Evolutionary conservation across 2,113 vertebrate genomes (phyloP), one percentile per base, ranked within the genome.

Genomic region (Cynocephalus volans): DNA sequence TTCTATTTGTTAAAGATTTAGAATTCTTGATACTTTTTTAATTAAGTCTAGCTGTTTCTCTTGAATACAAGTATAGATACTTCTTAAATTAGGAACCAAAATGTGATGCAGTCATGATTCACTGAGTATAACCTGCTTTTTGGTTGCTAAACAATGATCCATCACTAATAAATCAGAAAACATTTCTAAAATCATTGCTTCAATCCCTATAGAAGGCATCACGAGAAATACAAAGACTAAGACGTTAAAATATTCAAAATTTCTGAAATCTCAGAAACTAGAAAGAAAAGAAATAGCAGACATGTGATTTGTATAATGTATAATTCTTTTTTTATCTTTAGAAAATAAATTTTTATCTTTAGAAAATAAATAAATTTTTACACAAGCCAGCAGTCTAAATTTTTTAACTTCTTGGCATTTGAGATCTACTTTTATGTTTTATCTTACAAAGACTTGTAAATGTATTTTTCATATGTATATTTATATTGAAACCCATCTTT

Each of bases 271-370:
- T n/a, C 15, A 87, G n/a, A 70, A 81, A 79, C 4, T 54, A 31
- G 48, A 75, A 87, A 64, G 58, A 72, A 62, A 62, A 72, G 45
- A 77, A 31, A 77, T 17, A 62, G 21, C 15, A 58, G 4, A 52
- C 41, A 5, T 67, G 5, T 65, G 52, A 48, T 23, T n/a, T 88
- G 9, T 94, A 52, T 72, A 94, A 64, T 56, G 8, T 23, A 69
- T 18, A 69, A 54, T n/a, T 82, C 10, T 31, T 45, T 77, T 85
- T 88, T 94, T 76, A 86, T n/a, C n/a, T 64, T 93, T 56, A 85
- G 28, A 82, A 73, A 90, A 70, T 62, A 70, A 90, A 62, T 41
- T 41, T 48, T 33, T 76, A 76, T 76, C 73, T 52, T 52, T 76
- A 86, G 26, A 82, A 79, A 93, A 82, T 64, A 77, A 93, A 56